Percentiles rank a stretch among this genome's conserved stretches.
Evolutionary conservation across 2,113 vertebrate species (phyloP).

Genomic region (Gobius niger): DNA sequence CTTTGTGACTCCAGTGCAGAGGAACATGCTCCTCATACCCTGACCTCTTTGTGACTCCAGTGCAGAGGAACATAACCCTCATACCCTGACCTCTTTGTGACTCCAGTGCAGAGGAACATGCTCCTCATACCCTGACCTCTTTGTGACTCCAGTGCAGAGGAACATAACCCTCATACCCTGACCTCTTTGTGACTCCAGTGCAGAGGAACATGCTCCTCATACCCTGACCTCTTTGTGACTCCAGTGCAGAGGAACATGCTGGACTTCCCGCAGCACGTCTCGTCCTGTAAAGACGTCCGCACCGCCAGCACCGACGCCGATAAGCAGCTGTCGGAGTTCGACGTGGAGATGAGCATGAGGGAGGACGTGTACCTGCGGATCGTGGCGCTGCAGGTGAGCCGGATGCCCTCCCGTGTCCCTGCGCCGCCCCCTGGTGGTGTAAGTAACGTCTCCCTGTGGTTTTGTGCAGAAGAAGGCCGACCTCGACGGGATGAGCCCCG

Average conservation of each 20-base stretch:
- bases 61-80: too few species aligned
- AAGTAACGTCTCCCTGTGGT: background rate
- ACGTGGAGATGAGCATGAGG: constrained; percentile 99
- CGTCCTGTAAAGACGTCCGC: constrained; percentile 84
- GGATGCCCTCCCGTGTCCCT: background rate
- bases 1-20: too few species aligned
- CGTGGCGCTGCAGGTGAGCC: constrained; percentile 86
- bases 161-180: too few species aligned
- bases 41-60: too few species aligned
- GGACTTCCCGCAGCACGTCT: constrained; percentile 97
- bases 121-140: too few species aligned
- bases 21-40: too few species aligned
- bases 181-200: background rate
- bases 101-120: too few species aligned
- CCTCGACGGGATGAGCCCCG: constrained; percentile 68
- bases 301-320: constrained; percentile 90
- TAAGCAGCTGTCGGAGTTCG: constrained; percentile 93
- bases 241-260: constrained; percentile 90
- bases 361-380: constrained; percentile 92
- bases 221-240: background rate
- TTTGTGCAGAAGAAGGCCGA: constrained; percentile 79
- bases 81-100: too few species aligned
- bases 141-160: too few species aligned
- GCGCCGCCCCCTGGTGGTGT: too few species aligned
- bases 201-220: too few species aligned